These are phyloP conservation scores for Scaptomyza reducta DNA, from an alignment of 2,888 invertebrate species.

Conservation along the genomic window DNA sequence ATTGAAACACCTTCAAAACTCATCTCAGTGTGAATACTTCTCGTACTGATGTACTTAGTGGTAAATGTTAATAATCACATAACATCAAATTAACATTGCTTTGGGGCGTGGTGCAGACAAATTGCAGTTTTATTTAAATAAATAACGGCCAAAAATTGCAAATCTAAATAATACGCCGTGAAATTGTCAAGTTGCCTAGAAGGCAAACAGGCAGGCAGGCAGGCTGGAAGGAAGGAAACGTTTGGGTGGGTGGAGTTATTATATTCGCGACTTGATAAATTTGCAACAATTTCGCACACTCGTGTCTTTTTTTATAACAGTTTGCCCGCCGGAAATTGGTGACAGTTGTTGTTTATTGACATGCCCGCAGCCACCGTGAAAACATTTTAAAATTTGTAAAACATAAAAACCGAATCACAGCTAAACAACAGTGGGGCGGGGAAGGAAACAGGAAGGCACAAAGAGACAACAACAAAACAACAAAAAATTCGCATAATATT, in stretches of 20 bases:
- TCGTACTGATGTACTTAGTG: conserved; percentile 37
- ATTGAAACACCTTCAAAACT: background rate
- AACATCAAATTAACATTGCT: conserved; percentile 70
- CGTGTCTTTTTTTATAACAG: conserved; percentile 51
- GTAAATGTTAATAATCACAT: conserved; percentile 64
- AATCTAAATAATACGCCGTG: conserved; percentile 80
- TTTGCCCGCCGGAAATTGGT: conserved; percentile 69
- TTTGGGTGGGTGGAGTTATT: background rate
- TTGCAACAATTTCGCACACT: conserved; percentile 81
- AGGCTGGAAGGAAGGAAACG: background rate
- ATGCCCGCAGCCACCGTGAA: conserved; percentile 82
- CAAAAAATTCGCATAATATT: conserved; percentile 80
- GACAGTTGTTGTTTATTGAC: conserved; percentile 83
- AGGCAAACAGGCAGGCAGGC: background rate
- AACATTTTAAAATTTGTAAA: conserved; percentile 82
- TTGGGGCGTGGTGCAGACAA: conserved; percentile 55
- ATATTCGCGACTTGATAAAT: conserved; percentile 80
- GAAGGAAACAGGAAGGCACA: conserved; percentile 3
- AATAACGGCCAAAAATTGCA: conserved; percentile 71
- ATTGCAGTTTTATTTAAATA: conserved; percentile 82
- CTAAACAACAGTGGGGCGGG: conserved; percentile 2
- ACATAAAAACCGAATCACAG: conserved; percentile 72
- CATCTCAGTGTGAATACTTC: background rate
- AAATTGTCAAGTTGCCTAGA: conserved; percentile 71
- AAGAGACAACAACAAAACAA: conserved; percentile 10